These are phyloP conservation scores for Myotis myotis DNA, from an alignment of 2,797 vertebrate genomes.

Conservation along the genomic window DNA sequence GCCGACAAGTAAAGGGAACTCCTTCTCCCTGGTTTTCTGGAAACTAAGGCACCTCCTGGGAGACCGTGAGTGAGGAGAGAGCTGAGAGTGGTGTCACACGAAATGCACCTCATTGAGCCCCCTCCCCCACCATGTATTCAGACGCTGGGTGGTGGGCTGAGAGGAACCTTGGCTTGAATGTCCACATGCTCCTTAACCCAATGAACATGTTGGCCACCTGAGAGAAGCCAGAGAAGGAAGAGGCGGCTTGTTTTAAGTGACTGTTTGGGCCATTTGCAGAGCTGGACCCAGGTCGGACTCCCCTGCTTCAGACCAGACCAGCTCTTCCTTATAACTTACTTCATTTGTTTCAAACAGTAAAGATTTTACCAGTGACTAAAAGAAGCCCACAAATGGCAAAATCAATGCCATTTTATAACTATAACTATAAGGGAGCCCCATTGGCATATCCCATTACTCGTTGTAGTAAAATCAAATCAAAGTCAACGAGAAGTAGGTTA, in stretches of 20 bases:
- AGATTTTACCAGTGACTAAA: constrained; percentile 36
- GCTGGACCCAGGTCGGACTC: background rate
- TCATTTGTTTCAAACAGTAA: constrained; percentile 52
- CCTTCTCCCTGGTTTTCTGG: background rate
- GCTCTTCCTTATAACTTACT: constrained; percentile 16
- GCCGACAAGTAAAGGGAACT: constrained; percentile 8
- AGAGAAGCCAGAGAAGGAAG: constrained; percentile 7
- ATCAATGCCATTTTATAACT: background rate
- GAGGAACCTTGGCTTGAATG: background rate
- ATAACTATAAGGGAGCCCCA: background rate
- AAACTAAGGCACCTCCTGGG: background rate
- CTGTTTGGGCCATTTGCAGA: constrained; percentile 10
- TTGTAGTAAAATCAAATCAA: background rate
- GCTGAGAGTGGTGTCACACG: background rate
- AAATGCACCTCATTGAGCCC: background rate
- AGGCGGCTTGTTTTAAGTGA: constrained; percentile 9
- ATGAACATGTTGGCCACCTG: background rate
- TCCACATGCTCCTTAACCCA: background rate
- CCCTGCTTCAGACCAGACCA: background rate
- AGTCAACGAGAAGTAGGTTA: background rate
- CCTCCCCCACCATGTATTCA: background rate
- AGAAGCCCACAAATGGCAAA: constrained; percentile 17
- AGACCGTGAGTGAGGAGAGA: background rate
- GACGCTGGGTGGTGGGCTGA: background rate
- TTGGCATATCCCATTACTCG: background rate